These are phyloP conservation scores for Anoplolepis gracilipes DNA, from an alignment of 1,140 invertebrate genomes.

Conservation along the genomic window DNA sequence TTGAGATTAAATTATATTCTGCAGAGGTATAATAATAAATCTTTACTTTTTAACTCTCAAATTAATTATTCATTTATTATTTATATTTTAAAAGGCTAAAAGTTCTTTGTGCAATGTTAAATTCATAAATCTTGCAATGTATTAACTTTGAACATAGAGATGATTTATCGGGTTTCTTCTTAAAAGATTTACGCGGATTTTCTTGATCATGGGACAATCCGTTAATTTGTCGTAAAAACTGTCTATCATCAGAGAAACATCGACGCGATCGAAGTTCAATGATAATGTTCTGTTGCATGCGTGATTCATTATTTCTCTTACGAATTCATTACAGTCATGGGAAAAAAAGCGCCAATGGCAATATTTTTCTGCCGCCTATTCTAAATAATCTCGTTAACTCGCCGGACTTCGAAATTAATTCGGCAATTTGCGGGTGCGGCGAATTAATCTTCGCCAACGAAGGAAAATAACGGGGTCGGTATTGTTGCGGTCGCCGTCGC, in stretches of 20 bases:
- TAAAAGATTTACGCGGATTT: no score
- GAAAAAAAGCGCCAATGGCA: slow-evolving; percentile 6
- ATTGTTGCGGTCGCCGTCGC: slow-evolving; percentile 38
- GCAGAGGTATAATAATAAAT: no score
- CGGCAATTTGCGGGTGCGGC: slow-evolving; percentile 19
- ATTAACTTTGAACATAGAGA: no score
- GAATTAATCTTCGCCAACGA: slow-evolving; percentile 46
- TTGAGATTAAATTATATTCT: no score
- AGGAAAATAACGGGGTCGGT: slow-evolving; percentile 46
- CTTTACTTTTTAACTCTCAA: no score
- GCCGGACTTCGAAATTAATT: slow-evolving; percentile 30
- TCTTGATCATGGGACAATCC: not conserved
- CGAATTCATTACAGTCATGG: slow-evolving; percentile 3
- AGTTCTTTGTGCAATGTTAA: no score
- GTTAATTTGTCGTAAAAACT: not conserved
- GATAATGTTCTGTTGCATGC: no score
- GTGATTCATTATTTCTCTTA: slow-evolving; percentile 9
- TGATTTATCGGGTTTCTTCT: no score
- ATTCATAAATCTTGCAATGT: no score
- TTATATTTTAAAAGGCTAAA: no score
- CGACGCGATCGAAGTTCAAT: not conserved
- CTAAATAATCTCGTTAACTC: slow-evolving; percentile 52
- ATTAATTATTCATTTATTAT: no score
- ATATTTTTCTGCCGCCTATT: not conserved
- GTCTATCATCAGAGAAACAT: not conserved